These are phyloP conservation scores for Darevskia mixta DNA, from an alignment of 2,797 vertebrate species.

Conservation along the genomic window DNA sequence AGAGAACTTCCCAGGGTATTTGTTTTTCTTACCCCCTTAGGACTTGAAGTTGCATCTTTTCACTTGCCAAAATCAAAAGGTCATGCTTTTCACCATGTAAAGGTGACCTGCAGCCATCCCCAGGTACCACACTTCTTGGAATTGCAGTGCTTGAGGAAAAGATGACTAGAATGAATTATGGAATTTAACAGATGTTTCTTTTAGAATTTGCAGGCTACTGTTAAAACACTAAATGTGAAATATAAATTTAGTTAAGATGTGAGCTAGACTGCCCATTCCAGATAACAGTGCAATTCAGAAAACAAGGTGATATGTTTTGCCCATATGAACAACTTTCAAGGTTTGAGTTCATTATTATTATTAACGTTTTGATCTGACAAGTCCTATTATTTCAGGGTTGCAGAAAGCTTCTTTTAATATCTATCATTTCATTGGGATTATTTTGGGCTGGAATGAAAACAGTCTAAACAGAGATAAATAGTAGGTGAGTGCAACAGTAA, in stretches of 20 bases:
- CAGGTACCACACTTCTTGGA: slow-evolving; percentile 35
- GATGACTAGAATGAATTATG: not conserved
- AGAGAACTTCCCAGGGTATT: no score
- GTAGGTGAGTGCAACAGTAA: not conserved
- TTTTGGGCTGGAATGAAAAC: slow-evolving; percentile 41
- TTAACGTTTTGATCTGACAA: slow-evolving; percentile 41
- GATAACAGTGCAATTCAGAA: slow-evolving; percentile 18
- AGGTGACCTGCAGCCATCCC: not conserved
- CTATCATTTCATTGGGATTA: not conserved
- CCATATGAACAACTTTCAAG: not conserved
- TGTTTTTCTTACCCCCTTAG: not conserved
- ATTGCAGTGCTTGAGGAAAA: not conserved
- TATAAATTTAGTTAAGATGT: not conserved
- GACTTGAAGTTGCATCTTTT: not conserved
- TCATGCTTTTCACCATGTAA: slow-evolving; percentile 18
- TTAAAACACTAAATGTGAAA: not conserved
- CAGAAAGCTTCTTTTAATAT: slow-evolving; percentile 62
- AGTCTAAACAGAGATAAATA: slow-evolving; percentile 5
- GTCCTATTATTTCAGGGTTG: slow-evolving; percentile 23
- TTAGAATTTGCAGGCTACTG: not conserved
- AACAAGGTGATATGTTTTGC: not conserved
- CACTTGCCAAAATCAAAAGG: slow-evolving; percentile 23
- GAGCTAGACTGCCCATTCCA: not conserved
- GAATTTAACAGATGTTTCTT: not conserved
- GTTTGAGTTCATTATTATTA: not conserved